phyloP scores from a whole-genome alignment of 2,797 vertebrate species.

The Alcedo quadribrachys region DNA sequence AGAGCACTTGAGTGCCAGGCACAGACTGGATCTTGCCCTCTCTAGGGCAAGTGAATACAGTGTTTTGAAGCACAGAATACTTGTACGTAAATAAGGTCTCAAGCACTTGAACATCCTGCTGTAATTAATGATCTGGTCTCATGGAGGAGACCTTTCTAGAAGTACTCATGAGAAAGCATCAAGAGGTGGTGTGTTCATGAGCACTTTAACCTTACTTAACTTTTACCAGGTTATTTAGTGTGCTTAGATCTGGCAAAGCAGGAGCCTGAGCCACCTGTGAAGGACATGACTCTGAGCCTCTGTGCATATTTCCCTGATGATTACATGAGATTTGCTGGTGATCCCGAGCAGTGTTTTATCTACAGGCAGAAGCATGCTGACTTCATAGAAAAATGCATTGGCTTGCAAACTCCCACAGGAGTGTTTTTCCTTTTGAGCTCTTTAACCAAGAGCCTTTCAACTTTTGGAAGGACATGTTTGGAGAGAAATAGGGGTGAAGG shows the following conservation, averaged over 20 bases:
- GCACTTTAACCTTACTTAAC: not conserved
- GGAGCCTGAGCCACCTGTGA: not conserved
- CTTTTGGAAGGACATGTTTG: not conserved
- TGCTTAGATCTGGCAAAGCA: not conserved
- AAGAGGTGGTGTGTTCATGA: not conserved
- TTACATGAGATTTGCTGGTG: not conserved
- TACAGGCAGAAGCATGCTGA: not conserved
- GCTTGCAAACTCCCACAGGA: not conserved
- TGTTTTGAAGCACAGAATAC: not conserved
- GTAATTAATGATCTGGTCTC: not conserved
- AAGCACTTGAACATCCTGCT: not conserved
- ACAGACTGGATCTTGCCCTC: not conserved
- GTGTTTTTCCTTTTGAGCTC: not conserved
- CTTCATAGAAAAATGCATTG: not conserved
- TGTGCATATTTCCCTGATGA: not conserved
- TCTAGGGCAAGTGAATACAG: not conserved
- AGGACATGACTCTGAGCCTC: not conserved
- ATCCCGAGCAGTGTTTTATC: not conserved
- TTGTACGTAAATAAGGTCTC: not conserved
- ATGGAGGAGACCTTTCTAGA: not conserved
- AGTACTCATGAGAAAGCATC: fast-evolving
- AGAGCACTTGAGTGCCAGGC: not conserved
- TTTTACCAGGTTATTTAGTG: too few relatives aligned
- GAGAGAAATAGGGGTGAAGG: not conserved
- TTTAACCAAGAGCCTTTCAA: not conserved